Conservation (phyloP, 1,140 invertebrate species). For the Marisa cornuarietis region DNA sequence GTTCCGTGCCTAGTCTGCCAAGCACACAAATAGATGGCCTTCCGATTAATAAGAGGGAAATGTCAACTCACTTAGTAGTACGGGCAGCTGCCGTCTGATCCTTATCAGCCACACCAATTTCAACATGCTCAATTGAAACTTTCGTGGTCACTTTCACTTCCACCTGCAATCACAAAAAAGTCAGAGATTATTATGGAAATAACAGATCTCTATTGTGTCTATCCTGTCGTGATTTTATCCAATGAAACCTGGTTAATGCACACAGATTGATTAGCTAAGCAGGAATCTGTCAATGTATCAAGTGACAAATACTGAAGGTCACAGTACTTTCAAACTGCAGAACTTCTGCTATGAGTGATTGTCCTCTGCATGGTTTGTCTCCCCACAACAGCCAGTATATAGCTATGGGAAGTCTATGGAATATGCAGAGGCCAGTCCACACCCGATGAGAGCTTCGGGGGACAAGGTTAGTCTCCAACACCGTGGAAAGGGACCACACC, state of each 20-base stretch:
- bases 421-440: conserved; percentile 12
- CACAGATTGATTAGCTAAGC: too few species aligned
- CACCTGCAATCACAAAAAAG: conserved; percentile 44
- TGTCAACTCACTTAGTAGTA: conserved; percentile 73
- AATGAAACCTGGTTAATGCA: not conserved
- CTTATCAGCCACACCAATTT: conserved; percentile 89
- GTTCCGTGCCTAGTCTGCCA: not conserved
- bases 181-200: not conserved
- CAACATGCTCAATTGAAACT: conserved; percentile 79
- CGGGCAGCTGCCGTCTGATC: conserved; percentile 73
- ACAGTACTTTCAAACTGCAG: too few species aligned
- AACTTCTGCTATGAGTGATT: too few species aligned
- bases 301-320: too few species aligned
- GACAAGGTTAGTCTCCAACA: too few species aligned
- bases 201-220: conserved; percentile 3
- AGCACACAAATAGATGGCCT: not conserved
- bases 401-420: conserved; percentile 9
- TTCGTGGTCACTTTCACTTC: conserved; percentile 67
- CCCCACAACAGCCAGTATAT: not conserved
- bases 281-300: too few species aligned
- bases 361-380: not conserved
- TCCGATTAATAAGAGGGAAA: not conserved
- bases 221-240: not conserved
- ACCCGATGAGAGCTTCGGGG: too few species aligned
- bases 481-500: too few species aligned